Evolutionary conservation across 2,113 vertebrate genomes (phyloP), one percentile per base, ranked within the genome.

Genomic region (rabbit (Oryctolagus cuniculus)): DNA sequence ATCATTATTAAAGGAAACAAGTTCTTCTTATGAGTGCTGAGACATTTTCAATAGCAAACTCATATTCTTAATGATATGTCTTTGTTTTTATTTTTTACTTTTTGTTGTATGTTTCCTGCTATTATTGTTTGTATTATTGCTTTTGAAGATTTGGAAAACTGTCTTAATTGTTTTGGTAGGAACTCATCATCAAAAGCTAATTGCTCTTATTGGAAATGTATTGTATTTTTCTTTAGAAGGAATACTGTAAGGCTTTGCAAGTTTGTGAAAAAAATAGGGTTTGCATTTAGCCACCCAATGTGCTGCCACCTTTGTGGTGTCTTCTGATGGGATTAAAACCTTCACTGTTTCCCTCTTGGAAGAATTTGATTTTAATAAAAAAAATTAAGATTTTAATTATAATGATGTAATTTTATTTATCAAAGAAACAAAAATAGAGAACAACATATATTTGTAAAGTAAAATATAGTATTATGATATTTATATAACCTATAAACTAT

Each of bases 121-220:
- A 36, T 51, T 92, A 85, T 77, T 93, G 85, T 78, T 85, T 83
- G 64, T 75, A 27, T 74, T 82, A 69, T 17, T 83, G 81, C 69
- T 87, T 96, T 93, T 94, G 66, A 94, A 83, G 69, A 81, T 88
- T 91, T 73, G 95, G 89, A 90, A 87, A 53, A 72, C 87, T 8
- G 17, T 79, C 79, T 79, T 75, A 96, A 93, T 97, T 96, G 93
- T 88, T 90, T 90, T 93, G 66, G 61, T 73, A 96, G 67, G 69
- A 84, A 72, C 34, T 84, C 70, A 74, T 85, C 73, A 87, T 90
- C 69, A 78, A 72, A 87, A 94, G 6, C 53, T 80, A 79, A 84
- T 82, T 78, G 34, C 70, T 85, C 86, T 91, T 83, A 66, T 89
- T 92, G 67, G 55, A 93, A 93, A 80, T 44, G 31, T 38, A 31